These are phyloP conservation scores for Eristalis arbustorum DNA, from an alignment of 2,888 invertebrate genomes.

Conservation along the genomic window DNA sequence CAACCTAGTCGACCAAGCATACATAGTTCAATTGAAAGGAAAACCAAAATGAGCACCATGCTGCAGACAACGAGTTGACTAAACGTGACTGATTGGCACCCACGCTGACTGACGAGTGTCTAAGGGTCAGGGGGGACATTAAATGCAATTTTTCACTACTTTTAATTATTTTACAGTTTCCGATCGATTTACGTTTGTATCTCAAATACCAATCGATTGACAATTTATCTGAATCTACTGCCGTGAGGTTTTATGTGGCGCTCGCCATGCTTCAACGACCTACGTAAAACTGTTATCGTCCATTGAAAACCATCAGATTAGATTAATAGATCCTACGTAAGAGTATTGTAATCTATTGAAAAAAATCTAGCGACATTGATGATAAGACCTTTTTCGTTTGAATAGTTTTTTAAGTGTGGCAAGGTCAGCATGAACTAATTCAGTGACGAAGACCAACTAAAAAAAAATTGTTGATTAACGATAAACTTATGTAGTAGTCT, in stretches of 20 bases:
- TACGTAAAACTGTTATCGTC: not conserved
- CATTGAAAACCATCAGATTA: not conserved
- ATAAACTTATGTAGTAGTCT: not conserved
- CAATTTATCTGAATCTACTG: not conserved
- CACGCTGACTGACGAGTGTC: not conserved
- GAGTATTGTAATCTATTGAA: not conserved
- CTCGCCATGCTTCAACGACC: not conserved
- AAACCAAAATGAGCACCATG: not conserved
- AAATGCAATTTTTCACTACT: not conserved
- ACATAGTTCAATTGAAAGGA: not conserved
- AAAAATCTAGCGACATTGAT: not conserved
- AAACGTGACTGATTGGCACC: no score
- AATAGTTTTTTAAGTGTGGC: not conserved
- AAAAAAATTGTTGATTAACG: not conserved
- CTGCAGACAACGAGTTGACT: not conserved
- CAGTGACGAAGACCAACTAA: not conserved
- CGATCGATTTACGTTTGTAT: not conserved
- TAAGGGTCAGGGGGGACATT: not conserved
- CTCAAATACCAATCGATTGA: not conserved
- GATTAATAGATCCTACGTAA: not conserved
- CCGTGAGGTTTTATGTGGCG: not conserved
- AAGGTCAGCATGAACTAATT: not conserved
- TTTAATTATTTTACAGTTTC: not conserved
- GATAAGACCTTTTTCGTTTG: not conserved
- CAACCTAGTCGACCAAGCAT: no score